A percentile compares a stretch with the other conserved stretches of the same genome.
Evolutionary conservation across 1,140 invertebrate genomes (phyloP).

Genomic region (Trinorchestia longiramus): DNA sequence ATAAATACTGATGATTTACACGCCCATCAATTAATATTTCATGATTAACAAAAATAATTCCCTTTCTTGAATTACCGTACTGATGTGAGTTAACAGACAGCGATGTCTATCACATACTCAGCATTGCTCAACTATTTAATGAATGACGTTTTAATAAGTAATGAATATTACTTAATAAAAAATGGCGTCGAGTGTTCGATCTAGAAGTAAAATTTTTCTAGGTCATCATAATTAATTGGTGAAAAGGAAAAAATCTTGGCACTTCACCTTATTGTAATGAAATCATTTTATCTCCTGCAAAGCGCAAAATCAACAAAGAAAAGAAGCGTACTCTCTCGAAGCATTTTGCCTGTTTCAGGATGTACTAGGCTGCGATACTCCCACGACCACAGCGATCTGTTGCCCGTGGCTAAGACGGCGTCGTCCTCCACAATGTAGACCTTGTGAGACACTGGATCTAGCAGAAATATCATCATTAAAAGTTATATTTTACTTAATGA

Average conservation of each 20-base stretch:
- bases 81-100: background rate
- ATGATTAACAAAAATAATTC: background rate
- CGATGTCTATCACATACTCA: background rate
- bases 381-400: slow-evolving; percentile 71
- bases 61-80: background rate
- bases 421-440: slow-evolving; percentile 72
- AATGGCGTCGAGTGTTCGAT: background rate
- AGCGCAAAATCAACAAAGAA: background rate
- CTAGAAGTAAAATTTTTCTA: background rate
- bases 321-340: background rate
- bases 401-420: slow-evolving; percentile 69
- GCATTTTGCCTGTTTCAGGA: slow-evolving; percentile 68
- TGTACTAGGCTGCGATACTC: slow-evolving; percentile 70
- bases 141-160: background rate
- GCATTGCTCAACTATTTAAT: background rate
- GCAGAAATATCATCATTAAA: background rate
- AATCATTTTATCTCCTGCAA: background rate
- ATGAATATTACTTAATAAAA: background rate
- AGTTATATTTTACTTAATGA: too few species aligned
- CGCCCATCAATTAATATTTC: background rate
- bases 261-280: background rate
- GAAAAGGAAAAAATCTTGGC: background rate
- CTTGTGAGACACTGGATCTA: slow-evolving; percentile 67
- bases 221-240: background rate
- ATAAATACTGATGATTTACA: background rate